These are phyloP conservation scores for Cyprinodon tularosa DNA, from an alignment of 2,113 vertebrate genomes.

Conservation along the genomic window DNA sequence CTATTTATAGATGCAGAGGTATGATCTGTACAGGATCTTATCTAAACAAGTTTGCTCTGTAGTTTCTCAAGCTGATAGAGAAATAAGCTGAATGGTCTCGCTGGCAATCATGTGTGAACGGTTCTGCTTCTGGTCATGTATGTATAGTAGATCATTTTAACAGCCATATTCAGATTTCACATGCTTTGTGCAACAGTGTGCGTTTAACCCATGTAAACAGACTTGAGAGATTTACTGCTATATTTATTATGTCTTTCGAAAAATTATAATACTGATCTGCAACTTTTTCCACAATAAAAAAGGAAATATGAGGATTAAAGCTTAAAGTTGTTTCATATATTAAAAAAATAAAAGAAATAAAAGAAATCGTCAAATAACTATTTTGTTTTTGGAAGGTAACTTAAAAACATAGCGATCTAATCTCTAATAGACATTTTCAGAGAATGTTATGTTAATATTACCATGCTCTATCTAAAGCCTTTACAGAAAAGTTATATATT, in stretches of 20 bases:
- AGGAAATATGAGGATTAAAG: constrained; percentile 15
- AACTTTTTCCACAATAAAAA: constrained; percentile 31
- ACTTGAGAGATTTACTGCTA: constrained; percentile 3
- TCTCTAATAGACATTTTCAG: too few species aligned
- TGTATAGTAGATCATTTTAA: constrained; percentile 2
- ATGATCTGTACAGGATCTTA: constrained; percentile 58
- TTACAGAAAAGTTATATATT: too few species aligned
- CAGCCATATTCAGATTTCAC: not conserved
- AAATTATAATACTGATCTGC: constrained; percentile 34
- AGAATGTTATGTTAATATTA: too few species aligned
- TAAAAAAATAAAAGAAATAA: not conserved
- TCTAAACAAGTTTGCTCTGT: constrained; percentile 49
- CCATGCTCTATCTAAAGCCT: too few species aligned
- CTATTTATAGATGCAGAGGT: constrained; percentile 68
- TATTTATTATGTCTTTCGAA: constrained; percentile 3
- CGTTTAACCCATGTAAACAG: constrained; percentile 1
- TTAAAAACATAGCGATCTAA: too few species aligned
- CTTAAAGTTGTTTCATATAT: constrained; percentile 13
- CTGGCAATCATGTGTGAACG: constrained; percentile 13
- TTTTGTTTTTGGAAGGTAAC: too few species aligned
- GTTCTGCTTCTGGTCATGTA: constrained; percentile 2
- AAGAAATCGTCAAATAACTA: too few species aligned
- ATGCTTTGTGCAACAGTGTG: not conserved
- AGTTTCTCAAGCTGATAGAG: constrained; percentile 14
- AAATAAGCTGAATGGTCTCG: constrained; percentile 3